Conservation (phyloP, 2,113 vertebrate genomes). For the Oxygymnocypris stewartii region DNA sequence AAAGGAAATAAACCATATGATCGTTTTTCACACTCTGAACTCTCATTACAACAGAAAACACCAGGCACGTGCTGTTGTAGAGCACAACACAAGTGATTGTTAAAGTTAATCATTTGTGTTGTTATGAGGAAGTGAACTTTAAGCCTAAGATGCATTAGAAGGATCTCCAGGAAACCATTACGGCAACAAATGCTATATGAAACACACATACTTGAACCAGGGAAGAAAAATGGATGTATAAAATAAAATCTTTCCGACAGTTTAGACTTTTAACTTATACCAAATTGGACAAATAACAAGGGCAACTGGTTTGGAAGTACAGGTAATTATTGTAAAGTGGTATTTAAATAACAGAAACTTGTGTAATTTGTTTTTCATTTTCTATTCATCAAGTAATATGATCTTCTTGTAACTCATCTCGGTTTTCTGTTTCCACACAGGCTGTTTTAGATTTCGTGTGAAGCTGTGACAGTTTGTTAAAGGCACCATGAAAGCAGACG, state of each 20-base stretch:
- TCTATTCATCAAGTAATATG: background rate
- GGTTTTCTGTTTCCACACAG: background rate
- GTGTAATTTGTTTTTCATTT: background rate
- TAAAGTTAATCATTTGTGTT: slow-evolving; percentile 50
- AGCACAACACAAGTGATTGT: background rate
- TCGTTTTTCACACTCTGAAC: background rate
- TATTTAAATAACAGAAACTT: background rate
- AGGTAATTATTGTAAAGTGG: slow-evolving; percentile 9
- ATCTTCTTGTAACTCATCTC: background rate
- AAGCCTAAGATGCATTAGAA: slow-evolving; percentile 36
- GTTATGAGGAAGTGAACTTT: slow-evolving; percentile 57
- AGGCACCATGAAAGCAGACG: slow-evolving; percentile 64
- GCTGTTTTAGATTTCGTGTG: background rate
- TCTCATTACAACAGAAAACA: background rate
- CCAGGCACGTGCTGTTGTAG: background rate
- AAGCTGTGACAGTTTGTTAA: background rate
- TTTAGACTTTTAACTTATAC: background rate
- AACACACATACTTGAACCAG: background rate
- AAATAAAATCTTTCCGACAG: background rate
- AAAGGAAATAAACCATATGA: background rate
- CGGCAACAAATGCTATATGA: background rate
- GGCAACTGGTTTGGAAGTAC: background rate
- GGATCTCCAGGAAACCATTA: slow-evolving; percentile 40
- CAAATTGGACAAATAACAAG: background rate
- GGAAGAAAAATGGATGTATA: background rate